Evolutionary conservation across 2,888 invertebrate species (phyloP), one percentile per base, ranked within the genome.

Genomic region (Caenorhabditis sp.): DNA sequence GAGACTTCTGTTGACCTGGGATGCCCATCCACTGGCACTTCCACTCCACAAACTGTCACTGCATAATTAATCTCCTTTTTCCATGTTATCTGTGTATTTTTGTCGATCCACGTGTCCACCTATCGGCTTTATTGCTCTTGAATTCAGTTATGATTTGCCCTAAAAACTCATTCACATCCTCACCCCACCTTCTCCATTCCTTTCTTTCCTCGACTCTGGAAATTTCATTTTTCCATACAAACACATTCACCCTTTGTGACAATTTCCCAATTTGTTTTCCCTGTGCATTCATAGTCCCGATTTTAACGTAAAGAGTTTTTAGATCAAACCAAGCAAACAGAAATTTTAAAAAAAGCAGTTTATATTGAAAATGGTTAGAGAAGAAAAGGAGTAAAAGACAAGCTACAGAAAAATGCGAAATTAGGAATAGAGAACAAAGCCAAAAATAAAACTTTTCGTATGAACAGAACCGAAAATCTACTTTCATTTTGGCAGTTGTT

Each of bases 1-100:
- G 82, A 82, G 67, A 74, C 82, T 2, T 82, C 82, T 0, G 24
- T 82, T 24, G 82, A 82, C 26, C 26, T 82, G 61, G 68, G 58
- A 28, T 55, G 50, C 18, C 47, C 64, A 24, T 65, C 74, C 9
- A 60, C 78, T 32, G 60, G 60, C 22, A 67, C 28, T n/a, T 40
- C 67, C 4, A 77, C 80, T 26, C 77, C 82, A 11, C 77, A 71
- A 56, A 68, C 68, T 9, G 26, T 82, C 8, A 65, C 55, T 20
- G 81, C 76, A 4, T 81, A 28, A 76, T 40, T 22, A 6, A 2
- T 18, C 2, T 6, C 8, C 0, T n/a, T 24, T 40, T 37, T 40
- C 51, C 65, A 64, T 64, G 13, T 40, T 40, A 40, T 40, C 40
- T 40, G 11, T 40, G 76, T 76, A 67, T 76, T 76, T 76, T 53